Conservation (phyloP, 2,113 vertebrate genomes). For the Boulengeromyrus knoepffleri region DNA sequence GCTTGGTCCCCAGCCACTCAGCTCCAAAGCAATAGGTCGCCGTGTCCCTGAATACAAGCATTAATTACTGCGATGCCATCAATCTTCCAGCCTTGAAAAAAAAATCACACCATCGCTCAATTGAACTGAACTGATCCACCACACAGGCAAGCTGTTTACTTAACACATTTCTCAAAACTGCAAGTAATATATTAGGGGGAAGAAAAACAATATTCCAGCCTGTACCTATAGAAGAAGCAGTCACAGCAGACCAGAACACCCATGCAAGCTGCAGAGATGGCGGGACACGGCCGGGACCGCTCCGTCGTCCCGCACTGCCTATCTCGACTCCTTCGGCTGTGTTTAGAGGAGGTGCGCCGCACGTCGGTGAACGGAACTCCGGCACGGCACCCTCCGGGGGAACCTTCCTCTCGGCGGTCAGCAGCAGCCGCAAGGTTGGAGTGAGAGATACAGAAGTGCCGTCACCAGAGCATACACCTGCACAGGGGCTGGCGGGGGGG, state of each 20-base stretch:
- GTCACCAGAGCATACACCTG: slow-evolving; percentile 5
- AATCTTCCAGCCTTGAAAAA: background rate
- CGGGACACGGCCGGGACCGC: slow-evolving; percentile 20
- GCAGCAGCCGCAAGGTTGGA: background rate
- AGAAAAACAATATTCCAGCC: background rate
- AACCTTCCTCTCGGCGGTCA: background rate
- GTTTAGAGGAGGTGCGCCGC: background rate
- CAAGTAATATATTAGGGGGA: background rate
- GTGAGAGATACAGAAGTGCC: background rate
- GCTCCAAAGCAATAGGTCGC: slow-evolving; percentile 13
- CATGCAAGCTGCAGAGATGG: slow-evolving; percentile 49
- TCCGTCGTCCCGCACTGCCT: slow-evolving; percentile 29
- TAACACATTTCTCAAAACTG: background rate
- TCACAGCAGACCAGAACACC: slow-evolving; percentile 70
- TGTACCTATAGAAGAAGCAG: slow-evolving; percentile 75
- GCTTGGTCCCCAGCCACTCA: background rate
- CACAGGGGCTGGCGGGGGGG: background rate
- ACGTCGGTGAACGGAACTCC: background rate
- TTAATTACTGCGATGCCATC: background rate
- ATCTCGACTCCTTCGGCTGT: slow-evolving; percentile 12
- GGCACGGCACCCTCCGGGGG: background rate
- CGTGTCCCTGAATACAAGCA: background rate
- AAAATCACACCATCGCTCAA: background rate
- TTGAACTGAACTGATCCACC: background rate
- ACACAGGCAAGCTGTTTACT: background rate